These are phyloP conservation scores for Anas platyrhynchos DNA, from an alignment of 2,113 vertebrate species.

Conservation along the genomic window DNA sequence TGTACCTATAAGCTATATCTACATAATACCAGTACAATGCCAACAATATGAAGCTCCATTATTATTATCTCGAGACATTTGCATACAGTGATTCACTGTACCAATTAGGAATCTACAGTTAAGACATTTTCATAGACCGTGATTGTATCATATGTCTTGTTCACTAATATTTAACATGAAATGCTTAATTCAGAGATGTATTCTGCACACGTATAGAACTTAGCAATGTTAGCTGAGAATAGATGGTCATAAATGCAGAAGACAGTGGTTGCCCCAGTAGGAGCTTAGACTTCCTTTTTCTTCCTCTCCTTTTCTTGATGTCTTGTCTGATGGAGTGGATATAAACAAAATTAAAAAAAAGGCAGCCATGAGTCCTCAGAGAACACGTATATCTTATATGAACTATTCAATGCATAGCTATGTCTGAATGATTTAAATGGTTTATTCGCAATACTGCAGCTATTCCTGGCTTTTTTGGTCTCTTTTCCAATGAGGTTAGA, in stretches of 20 bases:
- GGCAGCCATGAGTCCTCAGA: background rate
- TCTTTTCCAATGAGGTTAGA: background rate
- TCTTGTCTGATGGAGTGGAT: background rate
- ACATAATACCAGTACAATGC: background rate
- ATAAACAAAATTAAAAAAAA: background rate
- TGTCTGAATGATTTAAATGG: background rate
- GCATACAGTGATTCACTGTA: background rate
- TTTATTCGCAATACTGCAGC: background rate
- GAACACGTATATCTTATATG: background rate
- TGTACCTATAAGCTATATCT: slow-evolving; percentile 1
- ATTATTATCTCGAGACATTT: slow-evolving; percentile 1
- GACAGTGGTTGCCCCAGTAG: background rate
- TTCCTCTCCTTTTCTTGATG: background rate
- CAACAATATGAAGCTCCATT: slow-evolving; percentile 8
- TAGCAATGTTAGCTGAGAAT: background rate
- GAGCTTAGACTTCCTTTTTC: background rate
- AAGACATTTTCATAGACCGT: slow-evolving; percentile 43
- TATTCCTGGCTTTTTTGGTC: background rate
- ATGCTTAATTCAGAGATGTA: slow-evolving; percentile 20
- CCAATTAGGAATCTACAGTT: slow-evolving; percentile 51
- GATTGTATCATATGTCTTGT: slow-evolving; percentile 13
- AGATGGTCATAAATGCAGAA: background rate
- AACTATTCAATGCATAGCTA: background rate
- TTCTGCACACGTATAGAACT: background rate
- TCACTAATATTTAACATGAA: background rate